Evolutionary conservation across 2,113 vertebrate species (phyloP), one percentile per base, ranked within the genome.

Genomic region (Engystomops pustulosus): DNA sequence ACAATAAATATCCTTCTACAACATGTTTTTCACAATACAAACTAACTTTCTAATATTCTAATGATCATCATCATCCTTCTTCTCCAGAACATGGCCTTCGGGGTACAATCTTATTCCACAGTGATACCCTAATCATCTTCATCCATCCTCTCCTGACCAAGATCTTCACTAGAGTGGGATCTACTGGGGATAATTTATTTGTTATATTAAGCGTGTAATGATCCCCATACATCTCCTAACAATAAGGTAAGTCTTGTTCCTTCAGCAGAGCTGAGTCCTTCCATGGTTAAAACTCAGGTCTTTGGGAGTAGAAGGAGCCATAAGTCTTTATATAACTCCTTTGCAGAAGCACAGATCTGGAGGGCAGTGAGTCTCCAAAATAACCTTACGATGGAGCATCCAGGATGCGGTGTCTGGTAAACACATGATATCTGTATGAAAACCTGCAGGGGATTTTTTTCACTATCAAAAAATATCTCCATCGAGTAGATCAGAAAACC

Each of bases 401-500:
- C 68, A 70, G 68, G 36, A 71, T 44, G n/a, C 20, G 15, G 69
- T 6, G 23, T 47, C 41, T 72, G 41, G 17, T 45, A 45, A 72
- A 72, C 41, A 25, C 41, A 23, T 47, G 69, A 25, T 15, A 36
- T 45, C 69, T 25, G 38, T 15, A 45, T 45, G 41, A 18, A 44
- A 72, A 44, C 41, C 69, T 72, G 69, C 69, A 47, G 69, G 41
- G 38, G 36, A 44, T 71, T 71, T 41, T n/a, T 17, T 15, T 23
- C 20, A 71, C 36, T 44, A 71, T 71, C 68, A 71, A 45, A 72
- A 67, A 72, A 27, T 47, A 25, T 72, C 41, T 25, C 69, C 69
- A 47, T 45, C 41, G n/a, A 72, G 41, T 17, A 6, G 36, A 45
- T 47, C 4, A 72, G 41, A 47, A 47, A 72, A 72, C 23, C 69